A percentile compares a stretch with the other conserved stretches of the same genome.
Evolutionary conservation across 1,140 invertebrate species (phyloP).

Genomic region (Pseudomyrmex dendroicus): DNA sequence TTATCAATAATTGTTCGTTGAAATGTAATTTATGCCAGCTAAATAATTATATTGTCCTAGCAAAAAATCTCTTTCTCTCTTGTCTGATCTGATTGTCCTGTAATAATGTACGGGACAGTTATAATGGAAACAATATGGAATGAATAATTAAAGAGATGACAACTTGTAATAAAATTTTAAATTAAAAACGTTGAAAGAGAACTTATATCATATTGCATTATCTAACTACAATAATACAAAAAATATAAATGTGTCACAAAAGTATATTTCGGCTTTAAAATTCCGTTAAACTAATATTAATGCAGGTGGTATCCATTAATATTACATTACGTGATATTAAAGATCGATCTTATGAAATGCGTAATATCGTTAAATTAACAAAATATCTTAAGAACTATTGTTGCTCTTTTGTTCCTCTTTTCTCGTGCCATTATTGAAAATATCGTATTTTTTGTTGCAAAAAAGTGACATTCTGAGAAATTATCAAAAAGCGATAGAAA

Average conservation of each 20-base stretch:
- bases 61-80: neutral
- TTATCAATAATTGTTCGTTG: constrained; percentile 23
- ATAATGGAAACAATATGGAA: constrained; percentile 13
- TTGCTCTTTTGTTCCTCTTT: neutral
- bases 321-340: neutral
- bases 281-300: neutral
- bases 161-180: constrained; percentile 20
- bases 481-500: constrained; percentile 62
- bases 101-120: constrained; percentile 11
- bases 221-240: neutral
- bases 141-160: constrained; percentile 23
- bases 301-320: neutral
- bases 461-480: neutral
- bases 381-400: neutral
- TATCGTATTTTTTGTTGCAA: constrained; percentile 40
- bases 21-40: constrained; percentile 31
- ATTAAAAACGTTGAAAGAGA: neutral
- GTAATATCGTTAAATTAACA: too few species aligned
- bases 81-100: constrained; percentile 7
- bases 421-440: constrained; percentile 18
- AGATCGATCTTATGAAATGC: too few species aligned
- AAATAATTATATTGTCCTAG: constrained; percentile 36
- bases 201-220: neutral
- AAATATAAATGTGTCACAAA: neutral
- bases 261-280: neutral